Conservation (phyloP, 2,113 vertebrate species). For the Orycteropus afer region DNA sequence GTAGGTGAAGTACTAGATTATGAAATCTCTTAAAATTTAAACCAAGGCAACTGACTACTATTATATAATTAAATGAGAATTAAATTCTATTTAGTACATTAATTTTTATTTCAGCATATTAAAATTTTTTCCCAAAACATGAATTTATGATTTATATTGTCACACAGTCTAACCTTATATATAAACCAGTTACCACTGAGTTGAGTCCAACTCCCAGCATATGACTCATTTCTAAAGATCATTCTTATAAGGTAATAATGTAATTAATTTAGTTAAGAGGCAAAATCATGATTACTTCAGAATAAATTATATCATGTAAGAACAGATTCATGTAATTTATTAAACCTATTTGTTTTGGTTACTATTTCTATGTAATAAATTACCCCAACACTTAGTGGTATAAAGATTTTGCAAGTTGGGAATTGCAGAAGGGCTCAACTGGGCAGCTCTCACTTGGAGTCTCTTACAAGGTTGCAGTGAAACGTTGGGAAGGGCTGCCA, state of each 20-base stretch:
- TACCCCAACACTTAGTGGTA: background rate
- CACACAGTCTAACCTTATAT: conserved; percentile 37
- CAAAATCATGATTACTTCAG: conserved; percentile 68
- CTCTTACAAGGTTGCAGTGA: background rate
- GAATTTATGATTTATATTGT: conserved; percentile 57
- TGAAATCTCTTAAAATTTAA: background rate
- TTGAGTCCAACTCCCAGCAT: background rate
- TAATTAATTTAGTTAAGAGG: conserved; percentile 69
- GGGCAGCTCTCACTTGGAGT: background rate
- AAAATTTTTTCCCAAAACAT: conserved; percentile 38
- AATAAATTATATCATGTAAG: conserved; percentile 71
- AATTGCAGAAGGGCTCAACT: background rate
- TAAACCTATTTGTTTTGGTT: background rate
- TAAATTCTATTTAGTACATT: conserved; percentile 59
- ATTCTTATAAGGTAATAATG: conserved; percentile 67
- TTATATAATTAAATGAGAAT: conserved; percentile 72
- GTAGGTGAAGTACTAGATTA: background rate
- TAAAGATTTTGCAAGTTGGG: background rate
- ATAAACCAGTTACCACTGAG: no score
- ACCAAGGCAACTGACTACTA: conserved; percentile 40
- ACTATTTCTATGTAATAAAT: background rate
- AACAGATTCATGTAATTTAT: conserved; percentile 62
- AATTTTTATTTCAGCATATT: conserved; percentile 70
- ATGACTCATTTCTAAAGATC: conserved; percentile 65
- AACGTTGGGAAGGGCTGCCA: background rate